A percentile compares a stretch with the other conserved stretches of the same genome.
These are phyloP conservation scores for Trissolcus brochymenae DNA, from an alignment of 2,888 invertebrate species.

Conservation along the genomic window DNA sequence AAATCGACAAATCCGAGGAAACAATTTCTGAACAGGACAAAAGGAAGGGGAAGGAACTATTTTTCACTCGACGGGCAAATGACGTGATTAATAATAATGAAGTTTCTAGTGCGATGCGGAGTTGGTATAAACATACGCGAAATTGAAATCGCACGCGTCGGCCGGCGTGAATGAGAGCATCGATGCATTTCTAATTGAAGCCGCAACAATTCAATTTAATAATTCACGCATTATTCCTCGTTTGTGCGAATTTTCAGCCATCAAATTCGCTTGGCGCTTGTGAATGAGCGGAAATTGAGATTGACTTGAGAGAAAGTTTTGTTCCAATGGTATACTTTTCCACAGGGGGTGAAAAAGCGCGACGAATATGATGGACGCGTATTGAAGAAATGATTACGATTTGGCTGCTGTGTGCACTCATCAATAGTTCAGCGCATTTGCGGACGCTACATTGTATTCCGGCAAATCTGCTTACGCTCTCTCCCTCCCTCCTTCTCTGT, in stretches of 20 bases:
- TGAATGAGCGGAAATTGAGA: conserved; percentile 56
- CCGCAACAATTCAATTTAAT: conserved; percentile 55
- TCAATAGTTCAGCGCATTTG: conserved; percentile 59
- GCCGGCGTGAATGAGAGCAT: conserved; percentile 48
- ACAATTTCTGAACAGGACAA: neutral
- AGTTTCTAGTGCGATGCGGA: conserved; percentile 30
- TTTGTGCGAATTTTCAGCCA: conserved; percentile 43
- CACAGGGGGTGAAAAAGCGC: conserved; percentile 14
- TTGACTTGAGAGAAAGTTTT: conserved; percentile 56
- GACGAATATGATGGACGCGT: conserved; percentile 30
- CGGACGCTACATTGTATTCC: conserved; percentile 52
- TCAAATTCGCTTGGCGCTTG: conserved; percentile 36
- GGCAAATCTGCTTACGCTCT: conserved; percentile 46
- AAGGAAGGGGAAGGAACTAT: neutral
- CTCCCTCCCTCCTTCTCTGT: too few relatives aligned
- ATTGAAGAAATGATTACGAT: conserved; percentile 58
- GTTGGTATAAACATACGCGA: conserved; percentile 31
- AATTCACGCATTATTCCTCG: conserved; percentile 51
- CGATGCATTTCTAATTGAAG: conserved; percentile 56
- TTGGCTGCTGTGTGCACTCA: conserved; percentile 52
- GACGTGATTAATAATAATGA: conserved; percentile 51
- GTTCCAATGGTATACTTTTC: conserved; percentile 50
- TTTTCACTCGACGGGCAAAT: conserved; percentile 18
- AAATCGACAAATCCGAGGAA: neutral
- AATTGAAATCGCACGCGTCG: conserved; percentile 50